Percentiles rank a stretch among this genome's conserved stretches.
phyloP scores from a whole-genome alignment of 2,113 vertebrate species.

The Pagrus major region DNA sequence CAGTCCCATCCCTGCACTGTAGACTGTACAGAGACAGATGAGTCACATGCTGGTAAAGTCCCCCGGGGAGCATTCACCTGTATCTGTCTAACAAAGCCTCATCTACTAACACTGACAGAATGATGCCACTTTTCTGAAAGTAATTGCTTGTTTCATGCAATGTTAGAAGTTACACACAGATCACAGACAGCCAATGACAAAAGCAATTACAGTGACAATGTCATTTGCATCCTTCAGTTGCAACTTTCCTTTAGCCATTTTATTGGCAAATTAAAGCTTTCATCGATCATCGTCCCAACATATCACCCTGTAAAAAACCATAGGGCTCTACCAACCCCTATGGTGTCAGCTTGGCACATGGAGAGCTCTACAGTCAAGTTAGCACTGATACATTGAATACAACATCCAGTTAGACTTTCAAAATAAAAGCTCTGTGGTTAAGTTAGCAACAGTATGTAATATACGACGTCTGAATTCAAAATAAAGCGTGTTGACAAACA shows the following conservation, averaged over 20 bases:
- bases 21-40: constrained; percentile 24
- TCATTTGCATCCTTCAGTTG: neutral
- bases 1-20: constrained; percentile 6
- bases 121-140: neutral
- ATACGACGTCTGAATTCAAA: too few relatives aligned
- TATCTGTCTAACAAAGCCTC: constrained; percentile 8
- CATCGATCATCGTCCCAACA: neutral
- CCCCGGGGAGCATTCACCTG: constrained; percentile 12
- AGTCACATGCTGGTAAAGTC: constrained; percentile 36
- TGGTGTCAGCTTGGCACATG: too few relatives aligned
- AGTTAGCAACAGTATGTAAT: too few relatives aligned
- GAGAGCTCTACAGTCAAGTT: too few relatives aligned
- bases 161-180: neutral
- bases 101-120: constrained; percentile 3
- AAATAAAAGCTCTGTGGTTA: too few relatives aligned
- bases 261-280: neutral
- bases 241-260: neutral
- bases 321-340: too few relatives aligned
- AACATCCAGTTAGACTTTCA: too few relatives aligned
- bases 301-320: too few relatives aligned
- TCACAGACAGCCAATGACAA: neutral
- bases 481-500: too few relatives aligned
- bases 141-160: constrained; percentile 1
- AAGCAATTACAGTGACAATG: neutral
- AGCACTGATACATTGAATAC: too few relatives aligned